These are phyloP conservation scores for Oligia latruncula DNA, from an alignment of 2,888 invertebrate genomes.

Conservation along the genomic window DNA sequence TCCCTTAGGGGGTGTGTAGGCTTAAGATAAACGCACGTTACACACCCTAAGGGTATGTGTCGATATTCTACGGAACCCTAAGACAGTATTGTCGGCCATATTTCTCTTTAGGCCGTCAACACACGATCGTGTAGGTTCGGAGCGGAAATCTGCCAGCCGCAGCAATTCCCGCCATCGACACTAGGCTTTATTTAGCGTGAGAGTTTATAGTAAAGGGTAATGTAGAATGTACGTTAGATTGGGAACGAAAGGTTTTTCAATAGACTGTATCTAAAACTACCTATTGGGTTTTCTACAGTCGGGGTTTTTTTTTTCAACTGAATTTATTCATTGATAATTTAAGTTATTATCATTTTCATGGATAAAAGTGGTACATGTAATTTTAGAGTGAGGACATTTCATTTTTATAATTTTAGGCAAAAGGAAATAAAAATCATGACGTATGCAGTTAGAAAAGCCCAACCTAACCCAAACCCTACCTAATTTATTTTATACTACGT, in stretches of 20 bases:
- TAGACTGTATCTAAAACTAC: slow-evolving; percentile 5
- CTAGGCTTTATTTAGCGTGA: slow-evolving; percentile 59
- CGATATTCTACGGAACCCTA: slow-evolving; percentile 27
- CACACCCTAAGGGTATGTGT: slow-evolving; percentile 41
- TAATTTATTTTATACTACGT: too few species aligned
- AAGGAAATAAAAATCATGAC: neutral
- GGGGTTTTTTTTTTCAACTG: neutral
- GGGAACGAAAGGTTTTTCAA: slow-evolving; percentile 23
- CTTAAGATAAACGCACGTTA: slow-evolving; percentile 47
- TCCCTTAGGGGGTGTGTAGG: slow-evolving; percentile 43
- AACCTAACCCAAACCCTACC: too few species aligned
- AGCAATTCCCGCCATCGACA: slow-evolving; percentile 34
- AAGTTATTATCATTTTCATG: neutral
- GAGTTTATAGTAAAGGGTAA: slow-evolving; percentile 51
- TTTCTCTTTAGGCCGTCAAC: slow-evolving; percentile 55
- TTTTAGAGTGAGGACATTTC: neutral
- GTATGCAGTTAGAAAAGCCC: neutral
- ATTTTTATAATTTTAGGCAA: neutral
- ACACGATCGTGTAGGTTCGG: slow-evolving; percentile 35
- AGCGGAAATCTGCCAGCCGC: slow-evolving; percentile 54
- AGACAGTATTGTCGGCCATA: slow-evolving; percentile 52
- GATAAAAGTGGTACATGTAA: too few species aligned
- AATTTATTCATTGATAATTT: neutral
- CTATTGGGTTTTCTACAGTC: neutral
- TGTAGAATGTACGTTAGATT: slow-evolving; percentile 18